A percentile compares a stretch with the other conserved stretches of the same genome.
Evolutionary conservation across 1,140 invertebrate species (phyloP).

Genomic region (Drosophila simulans): DNA sequence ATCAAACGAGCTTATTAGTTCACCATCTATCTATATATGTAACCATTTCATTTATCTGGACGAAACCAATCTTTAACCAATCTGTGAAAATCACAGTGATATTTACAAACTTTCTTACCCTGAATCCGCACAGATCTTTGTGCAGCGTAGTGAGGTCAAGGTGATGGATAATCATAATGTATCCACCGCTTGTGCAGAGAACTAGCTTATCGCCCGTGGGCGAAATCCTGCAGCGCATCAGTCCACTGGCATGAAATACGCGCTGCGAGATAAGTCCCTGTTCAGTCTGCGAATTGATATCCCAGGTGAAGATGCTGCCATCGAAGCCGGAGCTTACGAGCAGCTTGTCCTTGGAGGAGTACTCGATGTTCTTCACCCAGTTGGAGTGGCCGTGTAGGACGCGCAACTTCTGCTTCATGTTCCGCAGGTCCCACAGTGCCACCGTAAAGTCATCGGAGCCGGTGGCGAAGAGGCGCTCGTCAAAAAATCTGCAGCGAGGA

Average conservation of each 20-base stretch:
- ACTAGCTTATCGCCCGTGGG: constrained; percentile 95
- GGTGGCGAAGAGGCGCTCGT: constrained; percentile 94
- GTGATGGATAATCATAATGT: constrained; percentile 95
- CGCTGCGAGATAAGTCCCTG: constrained; percentile 91
- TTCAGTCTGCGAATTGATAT: constrained; percentile 94
- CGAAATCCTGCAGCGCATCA: constrained; percentile 95
- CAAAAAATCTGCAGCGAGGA: constrained; percentile 89
- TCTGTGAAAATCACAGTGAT: too few species aligned
- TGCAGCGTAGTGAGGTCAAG: constrained; percentile 92
- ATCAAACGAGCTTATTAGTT: background rate
- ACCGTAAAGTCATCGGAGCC: constrained; percentile 97
- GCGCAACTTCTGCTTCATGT: constrained; percentile 91
- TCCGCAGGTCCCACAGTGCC: constrained; percentile 95
- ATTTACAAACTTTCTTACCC: constrained; percentile 85
- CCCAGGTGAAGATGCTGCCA: constrained; percentile 97
- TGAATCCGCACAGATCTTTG: constrained; percentile 93
- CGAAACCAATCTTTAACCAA: too few species aligned
- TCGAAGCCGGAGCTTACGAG: constrained; percentile 96
- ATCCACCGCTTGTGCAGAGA: constrained; percentile 95
- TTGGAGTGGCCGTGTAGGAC: constrained; percentile 94
- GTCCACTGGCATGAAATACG: constrained; percentile 89
- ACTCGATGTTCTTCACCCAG: constrained; percentile 99
- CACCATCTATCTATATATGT: background rate
- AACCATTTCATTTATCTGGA: too few species aligned
- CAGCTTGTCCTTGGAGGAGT: constrained; percentile 93